Percentiles rank a stretch among this genome's conserved stretches.
Conservation (phyloP, 1,140 invertebrate genomes). For the Pollicipes pollicipes region DNA sequence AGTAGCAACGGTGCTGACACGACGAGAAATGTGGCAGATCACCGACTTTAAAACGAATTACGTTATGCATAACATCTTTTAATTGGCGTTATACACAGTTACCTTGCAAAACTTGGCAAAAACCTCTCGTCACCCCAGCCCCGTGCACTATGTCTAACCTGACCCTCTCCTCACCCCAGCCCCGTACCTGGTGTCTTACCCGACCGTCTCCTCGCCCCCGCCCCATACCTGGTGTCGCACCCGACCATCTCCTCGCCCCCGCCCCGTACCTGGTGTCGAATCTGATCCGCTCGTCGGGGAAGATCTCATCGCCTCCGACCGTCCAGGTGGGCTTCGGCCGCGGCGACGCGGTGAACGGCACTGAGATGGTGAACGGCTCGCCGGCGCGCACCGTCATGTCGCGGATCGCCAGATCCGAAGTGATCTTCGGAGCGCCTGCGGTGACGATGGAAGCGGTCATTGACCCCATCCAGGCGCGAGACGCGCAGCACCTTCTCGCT, state of each 20-base stretch:
- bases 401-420: slow-evolving; percentile 72
- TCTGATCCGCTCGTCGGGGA: slow-evolving; percentile 59
- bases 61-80: too few species aligned
- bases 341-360: slow-evolving; percentile 79
- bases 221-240: neutral
- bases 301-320: slow-evolving; percentile 66
- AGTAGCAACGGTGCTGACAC: too few species aligned
- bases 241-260: neutral
- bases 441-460: too few species aligned
- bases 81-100: too few species aligned
- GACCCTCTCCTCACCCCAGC: neutral
- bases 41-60: too few species aligned
- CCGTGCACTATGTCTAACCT: too few species aligned
- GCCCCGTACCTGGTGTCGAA: slow-evolving; percentile 51
- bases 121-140: too few species aligned
- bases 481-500: too few species aligned
- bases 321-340: slow-evolving; percentile 72
- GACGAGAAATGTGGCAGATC: too few species aligned
- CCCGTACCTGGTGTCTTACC: neutral
- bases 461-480: too few species aligned
- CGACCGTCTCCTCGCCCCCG: too few species aligned
- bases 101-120: too few species aligned
- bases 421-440: slow-evolving; percentile 61
- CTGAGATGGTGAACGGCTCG: slow-evolving; percentile 85
- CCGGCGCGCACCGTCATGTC: slow-evolving; percentile 90